Percentiles rank a stretch among this genome's conserved stretches.
These are phyloP conservation scores for Temnopleurus reevesii DNA, from an alignment of 53 echinoderm and acorn worm genomes.

Conservation along the genomic window DNA sequence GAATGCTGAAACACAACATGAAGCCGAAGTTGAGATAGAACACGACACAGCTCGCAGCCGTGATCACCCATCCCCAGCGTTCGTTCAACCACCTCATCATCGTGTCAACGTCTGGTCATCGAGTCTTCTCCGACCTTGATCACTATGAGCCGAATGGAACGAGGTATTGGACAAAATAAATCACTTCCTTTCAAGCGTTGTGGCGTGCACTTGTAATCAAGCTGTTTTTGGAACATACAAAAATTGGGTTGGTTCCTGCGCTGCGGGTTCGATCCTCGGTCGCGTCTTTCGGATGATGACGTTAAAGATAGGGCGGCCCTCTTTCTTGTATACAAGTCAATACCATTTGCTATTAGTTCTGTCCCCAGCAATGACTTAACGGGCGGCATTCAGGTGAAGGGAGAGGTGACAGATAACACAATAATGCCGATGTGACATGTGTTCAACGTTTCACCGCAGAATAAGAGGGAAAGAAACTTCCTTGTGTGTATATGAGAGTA, in stretches of 20 bases:
- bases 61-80: conserved; percentile 37
- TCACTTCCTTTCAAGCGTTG: no score
- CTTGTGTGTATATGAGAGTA: no score
- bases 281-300: no score
- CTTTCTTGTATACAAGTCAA: conserved; percentile 36
- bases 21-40: conserved; percentile 31
- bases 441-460: no score
- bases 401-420: no score
- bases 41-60: background rate
- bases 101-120: background rate
- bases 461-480: no score
- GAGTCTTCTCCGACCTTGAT: background rate
- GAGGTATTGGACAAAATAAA: background rate
- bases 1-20: conserved; percentile 18
- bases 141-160: background rate
- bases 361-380: no score
- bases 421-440: no score
- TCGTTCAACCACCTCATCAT: conserved; percentile 18
- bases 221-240: no score
- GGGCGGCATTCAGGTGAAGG: no score
- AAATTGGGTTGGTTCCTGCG: no score
- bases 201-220: background rate
- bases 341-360: conserved; percentile 74
- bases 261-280: no score
- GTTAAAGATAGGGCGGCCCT: background rate